Conservation (phyloP, 2,113 vertebrate species). For the Tympanuchus pallidicinctus region DNA sequence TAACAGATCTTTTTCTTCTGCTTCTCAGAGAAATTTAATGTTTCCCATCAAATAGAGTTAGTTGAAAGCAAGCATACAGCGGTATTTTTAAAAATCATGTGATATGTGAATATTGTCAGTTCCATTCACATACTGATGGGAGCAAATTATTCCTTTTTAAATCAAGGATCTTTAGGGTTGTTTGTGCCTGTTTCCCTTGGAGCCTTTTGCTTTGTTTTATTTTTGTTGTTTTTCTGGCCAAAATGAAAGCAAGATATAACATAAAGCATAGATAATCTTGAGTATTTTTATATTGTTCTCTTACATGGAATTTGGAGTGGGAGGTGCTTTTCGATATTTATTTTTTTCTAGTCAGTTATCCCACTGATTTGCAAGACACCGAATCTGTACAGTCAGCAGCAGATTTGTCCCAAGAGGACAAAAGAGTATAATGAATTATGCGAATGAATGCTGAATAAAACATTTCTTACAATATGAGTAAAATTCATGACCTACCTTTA, state of each 20-base stretch:
- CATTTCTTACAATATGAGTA: background rate
- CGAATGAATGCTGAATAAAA: background rate
- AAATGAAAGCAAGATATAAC: background rate
- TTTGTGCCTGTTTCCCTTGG: background rate
- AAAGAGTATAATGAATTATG: background rate
- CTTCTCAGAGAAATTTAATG: background rate
- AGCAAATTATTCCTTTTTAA: background rate
- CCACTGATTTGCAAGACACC: background rate
- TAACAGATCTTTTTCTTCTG: background rate
- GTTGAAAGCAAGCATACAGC: background rate
- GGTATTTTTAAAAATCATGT: background rate
- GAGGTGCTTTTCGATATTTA: background rate
- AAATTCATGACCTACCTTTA: background rate
- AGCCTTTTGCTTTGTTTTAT: background rate
- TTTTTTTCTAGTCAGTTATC: background rate
- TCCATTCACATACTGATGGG: background rate
- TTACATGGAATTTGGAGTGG: background rate
- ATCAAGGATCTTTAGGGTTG: background rate
- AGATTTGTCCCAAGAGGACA: background rate
- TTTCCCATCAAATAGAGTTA: background rate
- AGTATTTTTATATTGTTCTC: background rate
- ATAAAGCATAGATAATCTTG: background rate
- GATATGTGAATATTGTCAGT: background rate
- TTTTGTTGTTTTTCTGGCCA: background rate
- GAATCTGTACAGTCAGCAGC: background rate